Conservation (phyloP, 2,888 invertebrate species). For the Parnassius mnemosyne region DNA sequence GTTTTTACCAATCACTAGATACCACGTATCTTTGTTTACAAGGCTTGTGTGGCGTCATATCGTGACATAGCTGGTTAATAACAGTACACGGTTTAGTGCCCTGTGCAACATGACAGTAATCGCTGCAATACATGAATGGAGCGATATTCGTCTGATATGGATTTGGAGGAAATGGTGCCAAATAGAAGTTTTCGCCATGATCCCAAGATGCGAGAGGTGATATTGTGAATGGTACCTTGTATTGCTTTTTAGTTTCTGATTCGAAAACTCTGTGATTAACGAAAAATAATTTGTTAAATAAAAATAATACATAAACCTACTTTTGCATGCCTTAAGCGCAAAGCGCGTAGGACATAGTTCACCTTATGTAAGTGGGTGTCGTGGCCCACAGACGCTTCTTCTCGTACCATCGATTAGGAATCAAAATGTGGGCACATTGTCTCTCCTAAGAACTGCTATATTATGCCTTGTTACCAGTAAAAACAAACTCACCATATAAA, state of each 20-base stretch:
- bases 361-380: too few relatives aligned
- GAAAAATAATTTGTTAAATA: not conserved
- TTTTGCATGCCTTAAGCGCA: too few relatives aligned
- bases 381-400: too few relatives aligned
- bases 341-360: too few relatives aligned
- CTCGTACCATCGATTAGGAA: too few relatives aligned
- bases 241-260: constrained; percentile 65
- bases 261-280: constrained; percentile 55
- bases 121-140: constrained; percentile 75
- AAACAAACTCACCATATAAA: too few relatives aligned
- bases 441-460: too few relatives aligned
- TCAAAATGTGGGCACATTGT: too few relatives aligned
- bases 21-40: constrained; percentile 53
- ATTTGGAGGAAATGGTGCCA: constrained; percentile 66
- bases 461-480: too few relatives aligned
- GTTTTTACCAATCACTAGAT: constrained; percentile 45
- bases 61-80: constrained; percentile 56
- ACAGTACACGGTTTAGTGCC: constrained; percentile 63
- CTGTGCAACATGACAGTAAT: constrained; percentile 67
- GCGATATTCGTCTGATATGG: constrained; percentile 70
- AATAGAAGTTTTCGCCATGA: constrained; percentile 61
- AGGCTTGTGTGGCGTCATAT: constrained; percentile 45
- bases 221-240: constrained; percentile 52
- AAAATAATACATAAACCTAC: too few relatives aligned
- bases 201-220: constrained; percentile 58